These are phyloP conservation scores for Drosophila bocki DNA, from an alignment of 1,140 invertebrate genomes.

Conservation along the genomic window DNA sequence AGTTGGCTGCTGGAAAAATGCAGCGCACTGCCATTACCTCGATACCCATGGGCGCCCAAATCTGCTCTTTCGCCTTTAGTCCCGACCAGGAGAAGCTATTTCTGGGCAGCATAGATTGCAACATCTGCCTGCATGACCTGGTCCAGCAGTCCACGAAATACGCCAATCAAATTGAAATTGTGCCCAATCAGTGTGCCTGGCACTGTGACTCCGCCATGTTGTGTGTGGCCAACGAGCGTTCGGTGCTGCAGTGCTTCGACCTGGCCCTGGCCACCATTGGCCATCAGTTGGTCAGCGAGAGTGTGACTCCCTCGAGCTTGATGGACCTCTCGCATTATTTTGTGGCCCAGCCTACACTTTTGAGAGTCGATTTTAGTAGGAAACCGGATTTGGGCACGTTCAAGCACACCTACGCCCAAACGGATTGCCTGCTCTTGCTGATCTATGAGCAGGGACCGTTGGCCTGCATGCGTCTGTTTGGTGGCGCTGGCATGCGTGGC, in stretches of 20 bases:
- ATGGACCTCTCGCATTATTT: conserved; percentile 91
- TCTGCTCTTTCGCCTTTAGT: conserved; percentile 89
- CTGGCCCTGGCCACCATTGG: conserved; percentile 89
- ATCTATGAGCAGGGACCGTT: conserved; percentile 88
- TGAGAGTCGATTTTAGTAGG: conserved; percentile 87
- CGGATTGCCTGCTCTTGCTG: conserved; percentile 86
- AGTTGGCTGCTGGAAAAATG: conserved; percentile 89
- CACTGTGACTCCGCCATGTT: conserved; percentile 90
- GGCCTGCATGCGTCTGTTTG: conserved; percentile 74
- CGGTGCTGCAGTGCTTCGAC: conserved; percentile 92
- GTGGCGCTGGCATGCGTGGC: conserved; percentile 75
- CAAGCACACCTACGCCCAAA: conserved; percentile 85
- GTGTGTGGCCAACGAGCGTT: conserved; percentile 89
- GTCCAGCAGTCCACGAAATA: conserved; percentile 88
- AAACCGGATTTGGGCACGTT: conserved; percentile 86
- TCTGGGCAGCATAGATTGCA: conserved; percentile 91
- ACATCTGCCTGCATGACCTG: conserved; percentile 90
- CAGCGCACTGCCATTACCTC: conserved; percentile 89
- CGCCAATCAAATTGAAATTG: conserved; percentile 87
- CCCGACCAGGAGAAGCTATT: conserved; percentile 90
- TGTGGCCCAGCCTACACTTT: conserved; percentile 86
- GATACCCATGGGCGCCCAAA: conserved; percentile 90
- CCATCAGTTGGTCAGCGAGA: conserved; percentile 89
- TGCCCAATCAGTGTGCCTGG: conserved; percentile 90
- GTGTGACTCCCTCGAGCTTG: conserved; percentile 87